Percentiles rank a stretch among this genome's conserved stretches.
Conservation (phyloP, 1,140 invertebrate species). For the Meloidogyne hapla region DNA sequence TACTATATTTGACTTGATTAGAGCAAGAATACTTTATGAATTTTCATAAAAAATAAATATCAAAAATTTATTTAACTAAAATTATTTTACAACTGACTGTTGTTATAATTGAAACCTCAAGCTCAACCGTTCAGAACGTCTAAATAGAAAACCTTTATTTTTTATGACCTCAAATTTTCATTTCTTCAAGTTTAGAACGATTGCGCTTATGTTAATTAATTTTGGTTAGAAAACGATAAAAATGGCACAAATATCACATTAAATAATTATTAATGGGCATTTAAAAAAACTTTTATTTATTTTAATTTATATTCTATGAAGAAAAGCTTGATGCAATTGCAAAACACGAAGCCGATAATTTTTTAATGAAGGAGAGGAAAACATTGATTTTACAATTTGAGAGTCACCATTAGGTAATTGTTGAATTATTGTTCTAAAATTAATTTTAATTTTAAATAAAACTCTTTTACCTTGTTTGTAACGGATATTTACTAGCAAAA, state of each 20-base stretch:
- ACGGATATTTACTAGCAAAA: constrained; percentile 20
- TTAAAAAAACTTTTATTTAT: no score
- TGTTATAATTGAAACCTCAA: no score
- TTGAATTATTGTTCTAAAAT: constrained; percentile 21
- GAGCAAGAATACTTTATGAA: no score
- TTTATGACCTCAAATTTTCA: no score
- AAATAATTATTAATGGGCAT: background rate
- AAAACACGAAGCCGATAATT: constrained; percentile 10
- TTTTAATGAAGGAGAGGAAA: background rate
- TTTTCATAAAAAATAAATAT: no score
- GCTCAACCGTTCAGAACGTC: no score
- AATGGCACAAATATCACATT: background rate
- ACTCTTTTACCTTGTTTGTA: constrained; percentile 1
- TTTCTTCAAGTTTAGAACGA: no score
- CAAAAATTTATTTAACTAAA: no score
- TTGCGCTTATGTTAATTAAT: background rate
- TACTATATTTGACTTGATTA: no score
- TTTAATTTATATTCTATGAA: background rate
- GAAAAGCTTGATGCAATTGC: constrained; percentile 23
- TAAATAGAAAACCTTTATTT: no score
- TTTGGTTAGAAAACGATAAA: background rate
- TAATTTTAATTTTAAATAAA: constrained; percentile 7
- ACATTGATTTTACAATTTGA: constrained; percentile 5
- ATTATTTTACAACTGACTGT: no score
- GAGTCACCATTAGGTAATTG: constrained; percentile 19